Conservation (phyloP, 2,888 invertebrate genomes). For the Microctonus hyperodae region DNA sequence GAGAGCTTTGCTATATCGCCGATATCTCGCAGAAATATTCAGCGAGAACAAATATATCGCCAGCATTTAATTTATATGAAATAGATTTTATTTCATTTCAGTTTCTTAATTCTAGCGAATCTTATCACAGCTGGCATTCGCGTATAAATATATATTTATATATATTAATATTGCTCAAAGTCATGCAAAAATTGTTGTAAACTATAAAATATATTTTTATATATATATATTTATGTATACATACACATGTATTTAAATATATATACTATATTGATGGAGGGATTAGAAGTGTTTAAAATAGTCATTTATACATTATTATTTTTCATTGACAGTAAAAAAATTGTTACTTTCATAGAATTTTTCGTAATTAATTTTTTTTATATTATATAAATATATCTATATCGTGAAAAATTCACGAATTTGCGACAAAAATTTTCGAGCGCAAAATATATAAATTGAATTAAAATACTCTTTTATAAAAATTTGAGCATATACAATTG, state of each 20-base stretch:
- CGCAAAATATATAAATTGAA: conserved; percentile 9
- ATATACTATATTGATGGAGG: conserved; percentile 53
- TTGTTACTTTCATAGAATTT: conserved; percentile 30
- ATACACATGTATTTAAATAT: conserved; percentile 32
- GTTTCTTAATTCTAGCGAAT: conserved; percentile 8
- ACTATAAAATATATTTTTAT: conserved; percentile 54
- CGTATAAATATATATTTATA: conserved; percentile 39
- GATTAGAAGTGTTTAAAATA: conserved; percentile 52
- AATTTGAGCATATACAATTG: background rate
- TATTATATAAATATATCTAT: background rate
- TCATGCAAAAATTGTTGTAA: conserved; percentile 56
- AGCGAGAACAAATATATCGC: conserved; percentile 19
- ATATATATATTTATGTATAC: conserved; percentile 39
- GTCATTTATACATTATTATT: conserved; percentile 41
- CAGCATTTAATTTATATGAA: background rate
- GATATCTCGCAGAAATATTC: conserved; percentile 15
- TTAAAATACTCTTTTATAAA: conserved; percentile 3
- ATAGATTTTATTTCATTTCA: background rate
- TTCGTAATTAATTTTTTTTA: conserved; percentile 21
- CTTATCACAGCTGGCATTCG: conserved; percentile 25
- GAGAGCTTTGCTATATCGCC: conserved; percentile 16
- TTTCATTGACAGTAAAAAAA: conserved; percentile 10
- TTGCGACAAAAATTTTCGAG: background rate
- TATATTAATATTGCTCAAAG: conserved; percentile 60
- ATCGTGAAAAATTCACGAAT: background rate